Base-by-base conservation (phyloP, 2,797 vertebrate species). In the Anabas testudineus region DNA sequence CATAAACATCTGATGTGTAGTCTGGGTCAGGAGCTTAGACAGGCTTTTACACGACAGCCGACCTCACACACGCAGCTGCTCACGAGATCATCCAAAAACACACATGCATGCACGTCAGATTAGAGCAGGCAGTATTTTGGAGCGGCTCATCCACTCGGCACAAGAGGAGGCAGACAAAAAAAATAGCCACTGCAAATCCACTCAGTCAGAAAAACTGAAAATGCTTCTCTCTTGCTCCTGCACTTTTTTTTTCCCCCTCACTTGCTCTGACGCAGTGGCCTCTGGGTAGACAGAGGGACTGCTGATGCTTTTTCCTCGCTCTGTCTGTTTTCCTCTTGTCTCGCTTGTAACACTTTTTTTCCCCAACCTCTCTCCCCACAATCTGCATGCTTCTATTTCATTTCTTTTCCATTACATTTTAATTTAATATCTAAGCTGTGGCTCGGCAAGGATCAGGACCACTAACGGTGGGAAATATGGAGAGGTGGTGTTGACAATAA, bases 181-280 rank as follows among this genome's bases (percentile, higher is more conserved):
- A 87, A 82, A 87, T 49, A 76, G 75, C 73, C 70, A 59, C 69
- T 12, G 76, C 55, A 62, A 65, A 74, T 79, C 57, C 85, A 84
- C 61, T 88, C 87, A 71, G 72, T 72, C 78, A 76, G 84, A 85
- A 82, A 86, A 81, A 79, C 4, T 62, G 65, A 81, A 76, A 81
- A 64, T 42, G 72, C 47, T 56, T 42, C 57, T 76, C 46, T 61
- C 51, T 37, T 39, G 34, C 59, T 48, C n/a, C 53, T 70, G 42
- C 28, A 1, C 49, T 64, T 47, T 39, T 71, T 32, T 8, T 16
- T 47, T 19, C 9, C 12, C 21, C 32, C 34, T 43, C 28, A n/a
- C 42, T 42, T 56, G 56, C 75, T 74, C 74, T 80, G 86, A 84
- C 26, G 76, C 74, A 82, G 74, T 32, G 66, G 81, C 86, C 57